Evolutionary conservation across 2,113 vertebrate species (phyloP).

Genomic region (Gymnogyps californianus): DNA sequence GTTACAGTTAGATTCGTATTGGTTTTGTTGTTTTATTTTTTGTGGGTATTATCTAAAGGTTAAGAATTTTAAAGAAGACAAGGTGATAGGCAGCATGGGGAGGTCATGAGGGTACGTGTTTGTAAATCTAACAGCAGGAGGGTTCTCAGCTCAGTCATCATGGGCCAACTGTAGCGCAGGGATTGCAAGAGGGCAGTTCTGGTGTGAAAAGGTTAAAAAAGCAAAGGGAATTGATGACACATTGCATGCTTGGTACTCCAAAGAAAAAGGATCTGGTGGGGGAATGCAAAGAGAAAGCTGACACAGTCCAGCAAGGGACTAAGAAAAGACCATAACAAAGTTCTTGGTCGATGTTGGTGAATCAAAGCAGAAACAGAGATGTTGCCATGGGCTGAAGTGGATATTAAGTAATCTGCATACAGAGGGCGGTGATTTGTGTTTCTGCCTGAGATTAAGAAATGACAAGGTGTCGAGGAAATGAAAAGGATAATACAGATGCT

Average conservation of each 20-base stretch:
- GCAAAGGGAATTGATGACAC: background rate
- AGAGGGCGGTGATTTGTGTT: background rate
- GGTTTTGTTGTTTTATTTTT: background rate
- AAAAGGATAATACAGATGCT: background rate
- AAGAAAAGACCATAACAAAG: background rate
- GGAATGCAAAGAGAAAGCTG: background rate
- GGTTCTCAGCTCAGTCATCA: background rate
- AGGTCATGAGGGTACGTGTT: background rate
- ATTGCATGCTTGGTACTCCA: background rate
- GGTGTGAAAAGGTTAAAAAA: background rate
- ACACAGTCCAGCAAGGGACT: background rate
- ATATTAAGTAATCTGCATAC: background rate
- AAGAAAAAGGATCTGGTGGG: background rate
- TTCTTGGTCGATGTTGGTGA: background rate
- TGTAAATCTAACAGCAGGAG: background rate
- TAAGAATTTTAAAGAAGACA: background rate
- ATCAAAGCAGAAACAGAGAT: background rate
- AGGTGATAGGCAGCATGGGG: background rate
- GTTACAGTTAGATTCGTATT: background rate
- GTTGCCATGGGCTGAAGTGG: background rate
- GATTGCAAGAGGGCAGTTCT: background rate
- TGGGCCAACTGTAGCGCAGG: background rate
- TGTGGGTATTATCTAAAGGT: background rate
- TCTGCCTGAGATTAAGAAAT: conserved; percentile 20
- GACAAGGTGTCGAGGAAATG: background rate